Conservation (phyloP, 2,113 vertebrate species). For the Gracilinanus agilis region DNA sequence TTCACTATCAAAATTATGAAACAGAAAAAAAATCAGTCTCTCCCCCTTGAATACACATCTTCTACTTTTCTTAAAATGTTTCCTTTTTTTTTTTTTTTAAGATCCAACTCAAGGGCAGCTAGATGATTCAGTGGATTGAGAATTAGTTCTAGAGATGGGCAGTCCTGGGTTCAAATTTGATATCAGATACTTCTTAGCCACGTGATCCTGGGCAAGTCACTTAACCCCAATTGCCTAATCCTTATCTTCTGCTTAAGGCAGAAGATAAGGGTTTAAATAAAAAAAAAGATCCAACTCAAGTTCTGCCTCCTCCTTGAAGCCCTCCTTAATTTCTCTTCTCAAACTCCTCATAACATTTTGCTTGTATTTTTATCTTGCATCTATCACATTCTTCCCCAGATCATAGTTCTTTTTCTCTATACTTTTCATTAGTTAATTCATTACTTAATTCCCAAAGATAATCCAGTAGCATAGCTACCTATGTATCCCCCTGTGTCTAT, state of each 20-base stretch:
- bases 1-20: background rate
- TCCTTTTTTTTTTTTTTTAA: background rate
- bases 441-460: background rate
- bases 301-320: background rate
- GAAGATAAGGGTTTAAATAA: too few species aligned
- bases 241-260: too few species aligned
- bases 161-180: too few species aligned
- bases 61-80: background rate
- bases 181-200: too few species aligned
- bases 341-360: background rate
- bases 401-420: background rate
- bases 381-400: background rate
- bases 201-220: too few species aligned
- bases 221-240: too few species aligned
- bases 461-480: background rate
- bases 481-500: background rate
- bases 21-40: background rate
- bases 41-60: background rate
- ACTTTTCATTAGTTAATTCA: background rate
- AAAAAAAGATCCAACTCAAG: background rate
- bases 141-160: too few species aligned
- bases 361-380: background rate
- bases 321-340: background rate
- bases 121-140: too few species aligned
- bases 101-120: background rate